Base-by-base conservation (phyloP, 2,888 invertebrate species). In the Netelia virgata region DNA sequence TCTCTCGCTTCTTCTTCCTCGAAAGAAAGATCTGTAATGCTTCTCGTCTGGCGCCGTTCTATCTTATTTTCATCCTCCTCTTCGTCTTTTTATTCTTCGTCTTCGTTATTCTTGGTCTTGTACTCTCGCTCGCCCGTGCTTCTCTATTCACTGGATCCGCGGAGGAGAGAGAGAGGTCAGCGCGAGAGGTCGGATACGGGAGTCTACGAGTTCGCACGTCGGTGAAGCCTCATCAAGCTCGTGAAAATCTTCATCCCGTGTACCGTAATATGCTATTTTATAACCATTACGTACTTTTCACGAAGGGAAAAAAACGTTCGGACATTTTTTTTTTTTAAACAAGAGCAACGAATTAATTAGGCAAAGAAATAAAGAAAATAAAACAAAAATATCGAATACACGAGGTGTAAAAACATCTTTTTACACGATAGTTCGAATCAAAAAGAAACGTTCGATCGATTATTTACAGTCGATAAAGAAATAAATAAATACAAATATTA, bases 31-130 rank as follows among this genome's bases (percentile, higher is more conserved):
- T 76, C 43, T 16, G 69, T 43, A 66, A 55, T 74, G 83, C 80
- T 57, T 66, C 77, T 80, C 79, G 75, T 83, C 83, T 85, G 84
- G 86, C 83, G 85, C 85, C 86, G 85, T 86, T 87, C 84, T 84
- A 80, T 84, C 68, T 84, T 76, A 76, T 83, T 81, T 85, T 36
- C 28, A 20, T 41, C 63, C n/a, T 57, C 70, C 73, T 41, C 53
- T 74, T 47, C 61, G 23, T 61, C 66, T 23, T 20, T 23, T 11
- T 59, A 36, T 72, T 61, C 18, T 66, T 47, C 43, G 9, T 9
- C 50, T 68, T 43, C 36, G 57, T 77, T 77, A 69, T 77, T 77
- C 69, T 69, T 69, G 28, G 70, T 72, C 43, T 55, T 43, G 23
- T 57, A 57, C 61, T 63, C 43, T 53, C 23, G 11, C 18, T 23